Conservation (phyloP, 2,888 invertebrate genomes). For the Campaea margaritaria region DNA sequence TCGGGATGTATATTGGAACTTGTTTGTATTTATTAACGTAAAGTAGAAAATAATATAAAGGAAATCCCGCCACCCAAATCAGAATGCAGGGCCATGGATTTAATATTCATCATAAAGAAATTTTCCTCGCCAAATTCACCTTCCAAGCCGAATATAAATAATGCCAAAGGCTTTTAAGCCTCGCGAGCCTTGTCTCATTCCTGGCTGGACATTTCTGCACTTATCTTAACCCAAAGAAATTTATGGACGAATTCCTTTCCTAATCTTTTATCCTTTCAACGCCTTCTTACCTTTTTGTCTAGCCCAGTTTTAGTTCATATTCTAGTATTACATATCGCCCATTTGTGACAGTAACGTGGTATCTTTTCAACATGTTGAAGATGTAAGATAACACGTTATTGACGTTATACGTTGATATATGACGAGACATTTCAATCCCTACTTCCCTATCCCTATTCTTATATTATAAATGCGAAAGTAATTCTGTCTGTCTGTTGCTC, state of each 20-base stretch:
- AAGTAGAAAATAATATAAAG: neutral
- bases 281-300: constrained; percentile 14
- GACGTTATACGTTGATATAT: no score
- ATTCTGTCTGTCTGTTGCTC: no score
- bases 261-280: constrained; percentile 41
- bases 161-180: constrained; percentile 48
- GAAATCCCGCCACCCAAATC: constrained; percentile 17
- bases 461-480: no score
- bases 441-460: no score
- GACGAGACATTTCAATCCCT: no score
- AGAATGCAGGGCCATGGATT: constrained; percentile 27
- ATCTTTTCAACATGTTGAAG: no score
- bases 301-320: constrained; percentile 2
- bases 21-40: no score
- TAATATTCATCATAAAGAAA: constrained; percentile 32
- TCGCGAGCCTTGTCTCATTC: constrained; percentile 48
- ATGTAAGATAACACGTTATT: no score
- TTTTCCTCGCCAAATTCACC: constrained; percentile 37
- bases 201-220: constrained; percentile 45
- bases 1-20: no score
- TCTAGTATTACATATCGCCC: no score
- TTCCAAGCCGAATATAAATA: constrained; percentile 38
- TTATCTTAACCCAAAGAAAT: constrained; percentile 50
- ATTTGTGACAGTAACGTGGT: no score
- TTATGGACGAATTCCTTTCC: constrained; percentile 47